These are phyloP conservation scores for Neosalanx taihuensis DNA, from an alignment of 2,797 vertebrate species.

Conservation along the genomic window DNA sequence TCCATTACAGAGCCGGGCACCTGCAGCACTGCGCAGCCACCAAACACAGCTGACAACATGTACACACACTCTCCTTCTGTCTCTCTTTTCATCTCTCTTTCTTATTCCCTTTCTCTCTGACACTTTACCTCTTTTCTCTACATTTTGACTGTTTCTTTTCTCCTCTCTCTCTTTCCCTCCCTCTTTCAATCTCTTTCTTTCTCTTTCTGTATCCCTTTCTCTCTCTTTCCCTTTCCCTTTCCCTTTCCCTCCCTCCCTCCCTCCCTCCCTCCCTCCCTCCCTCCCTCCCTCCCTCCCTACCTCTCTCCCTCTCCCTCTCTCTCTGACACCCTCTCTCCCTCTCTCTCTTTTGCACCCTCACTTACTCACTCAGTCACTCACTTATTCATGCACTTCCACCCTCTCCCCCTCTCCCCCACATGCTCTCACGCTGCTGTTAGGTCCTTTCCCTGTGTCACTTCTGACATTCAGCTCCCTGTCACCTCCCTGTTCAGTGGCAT, in stretches of 20 bases:
- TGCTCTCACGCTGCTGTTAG: constrained; percentile 11
- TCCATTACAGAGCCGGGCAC: constrained; percentile 53
- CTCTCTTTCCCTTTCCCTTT: neutral
- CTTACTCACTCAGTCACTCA: neutral
- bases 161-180: neutral
- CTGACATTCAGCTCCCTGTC: constrained; percentile 25
- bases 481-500: constrained; percentile 18
- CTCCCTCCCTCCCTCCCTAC: too few relatives aligned
- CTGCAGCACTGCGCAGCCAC: constrained; percentile 38
- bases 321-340: neutral
- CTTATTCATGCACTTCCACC: neutral
- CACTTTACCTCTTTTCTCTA: neutral
- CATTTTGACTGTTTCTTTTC: too few relatives aligned
- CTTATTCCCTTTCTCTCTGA: neutral
- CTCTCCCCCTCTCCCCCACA: neutral
- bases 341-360: neutral
- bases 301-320: neutral
- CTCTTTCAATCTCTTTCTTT: too few relatives aligned
- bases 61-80: constrained; percentile 21
- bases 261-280: neutral
- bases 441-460: constrained; percentile 10
- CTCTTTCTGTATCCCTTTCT: neutral
- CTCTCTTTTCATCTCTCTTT: neutral
- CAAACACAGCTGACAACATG: constrained; percentile 35
- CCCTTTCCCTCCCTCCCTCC: neutral